Percentiles rank a stretch among this genome's conserved stretches.
Evolutionary conservation across 2,113 vertebrate genomes (phyloP).

Genomic region (Corydoras maculifer): DNA sequence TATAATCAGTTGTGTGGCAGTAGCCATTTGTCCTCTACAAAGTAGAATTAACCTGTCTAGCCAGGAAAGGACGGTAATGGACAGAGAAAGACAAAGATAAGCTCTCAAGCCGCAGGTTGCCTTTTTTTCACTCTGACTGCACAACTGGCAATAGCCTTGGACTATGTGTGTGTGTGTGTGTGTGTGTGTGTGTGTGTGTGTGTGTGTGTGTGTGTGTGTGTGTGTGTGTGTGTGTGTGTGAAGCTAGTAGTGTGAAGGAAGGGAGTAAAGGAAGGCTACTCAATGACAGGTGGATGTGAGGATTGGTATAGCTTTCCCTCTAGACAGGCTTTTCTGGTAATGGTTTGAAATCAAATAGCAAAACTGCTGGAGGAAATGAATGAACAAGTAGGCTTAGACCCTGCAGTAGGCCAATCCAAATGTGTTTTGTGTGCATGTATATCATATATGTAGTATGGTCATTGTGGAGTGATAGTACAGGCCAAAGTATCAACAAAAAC

Average conservation of each 20-base stretch:
- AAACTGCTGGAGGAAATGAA: conserved; percentile 50
- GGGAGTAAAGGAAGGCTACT: conserved; percentile 11
- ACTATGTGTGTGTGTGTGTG: conserved; percentile 11
- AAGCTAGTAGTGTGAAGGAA: conserved; percentile 1
- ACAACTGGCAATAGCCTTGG: conserved; percentile 1
- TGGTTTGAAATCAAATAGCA: conserved; percentile 63
- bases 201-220: conserved; percentile 20
- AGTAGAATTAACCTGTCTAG: conserved; percentile 24
- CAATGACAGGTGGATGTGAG: conserved; percentile 55
- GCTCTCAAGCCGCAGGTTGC: conserved; percentile 10
- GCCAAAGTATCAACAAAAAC: too few relatives aligned
- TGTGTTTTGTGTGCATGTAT: conserved; percentile 15
- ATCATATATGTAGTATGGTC: background rate
- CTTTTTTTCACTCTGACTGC: background rate
- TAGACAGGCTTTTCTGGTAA: conserved; percentile 55
- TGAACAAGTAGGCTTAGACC: conserved; percentile 33
- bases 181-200: conserved; percentile 7
- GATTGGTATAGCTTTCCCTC: conserved; percentile 41
- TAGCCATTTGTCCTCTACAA: conserved; percentile 6
- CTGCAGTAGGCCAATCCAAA: conserved; percentile 46
- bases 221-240: conserved; percentile 24
- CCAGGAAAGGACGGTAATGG: background rate
- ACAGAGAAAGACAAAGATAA: background rate
- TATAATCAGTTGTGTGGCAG: conserved; percentile 7
- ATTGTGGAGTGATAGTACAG: too few relatives aligned